Evolutionary conservation across 2,797 vertebrate genomes (phyloP).

Genomic region (Eulemur rubriventer): DNA sequence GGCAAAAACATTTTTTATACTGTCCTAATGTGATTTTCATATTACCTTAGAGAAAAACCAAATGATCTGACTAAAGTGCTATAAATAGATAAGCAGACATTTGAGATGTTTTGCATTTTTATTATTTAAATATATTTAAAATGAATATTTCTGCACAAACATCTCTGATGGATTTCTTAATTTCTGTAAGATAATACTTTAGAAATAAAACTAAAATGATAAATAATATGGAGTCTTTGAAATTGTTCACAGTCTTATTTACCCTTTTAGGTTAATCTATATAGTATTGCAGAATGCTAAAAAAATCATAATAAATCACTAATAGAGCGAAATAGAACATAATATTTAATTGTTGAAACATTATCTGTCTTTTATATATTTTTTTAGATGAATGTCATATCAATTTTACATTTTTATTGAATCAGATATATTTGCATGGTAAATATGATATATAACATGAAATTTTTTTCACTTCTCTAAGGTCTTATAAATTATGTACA

Average conservation of each 20-base stretch:
- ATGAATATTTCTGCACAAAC: not conserved
- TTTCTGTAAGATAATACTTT: not conserved
- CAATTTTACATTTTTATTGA: not conserved
- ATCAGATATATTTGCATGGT: not conserved
- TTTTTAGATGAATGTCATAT: not conserved
- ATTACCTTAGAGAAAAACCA: not conserved
- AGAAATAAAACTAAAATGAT: not conserved
- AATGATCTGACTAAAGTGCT: not conserved
- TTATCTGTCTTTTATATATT: not conserved
- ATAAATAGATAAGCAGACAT: not conserved
- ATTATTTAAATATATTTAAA: not conserved
- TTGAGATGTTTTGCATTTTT: not conserved
- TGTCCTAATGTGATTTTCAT: not conserved
- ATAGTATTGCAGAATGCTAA: not conserved
- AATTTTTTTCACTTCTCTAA: not conserved
- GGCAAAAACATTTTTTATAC: not conserved
- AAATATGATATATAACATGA: not conserved
- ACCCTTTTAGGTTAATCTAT: not conserved
- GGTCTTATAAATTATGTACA: not conserved
- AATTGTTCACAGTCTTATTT: not conserved
- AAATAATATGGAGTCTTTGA: not conserved
- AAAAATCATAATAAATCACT: not conserved
- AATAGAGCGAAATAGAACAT: not conserved
- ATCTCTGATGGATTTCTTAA: not conserved
- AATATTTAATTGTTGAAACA: not conserved